Evolutionary conservation across 2,113 vertebrate species (phyloP).

Genomic region (Microcebus griseorufus): DNA sequence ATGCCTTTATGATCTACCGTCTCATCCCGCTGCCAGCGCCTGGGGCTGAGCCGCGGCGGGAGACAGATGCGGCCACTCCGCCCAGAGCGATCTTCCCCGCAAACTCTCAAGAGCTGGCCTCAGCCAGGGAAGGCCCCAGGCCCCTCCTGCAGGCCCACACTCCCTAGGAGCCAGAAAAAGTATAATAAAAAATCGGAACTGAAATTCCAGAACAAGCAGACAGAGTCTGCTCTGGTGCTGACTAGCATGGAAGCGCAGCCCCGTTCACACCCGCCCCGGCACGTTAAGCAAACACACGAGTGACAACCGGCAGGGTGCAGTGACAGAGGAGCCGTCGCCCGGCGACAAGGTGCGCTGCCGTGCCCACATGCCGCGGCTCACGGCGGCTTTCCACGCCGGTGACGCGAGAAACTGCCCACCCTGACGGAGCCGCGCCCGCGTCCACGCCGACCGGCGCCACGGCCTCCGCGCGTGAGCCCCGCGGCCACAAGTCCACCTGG

Average conservation of each 20-base stretch:
- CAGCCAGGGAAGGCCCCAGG: neutral
- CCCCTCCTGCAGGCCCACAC: neutral
- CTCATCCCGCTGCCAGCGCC: neutral
- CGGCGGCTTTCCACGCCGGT: slow-evolving; percentile 69
- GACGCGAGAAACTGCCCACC: slow-evolving; percentile 74
- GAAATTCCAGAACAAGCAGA: slow-evolving; percentile 62
- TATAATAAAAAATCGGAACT: slow-evolving; percentile 26
- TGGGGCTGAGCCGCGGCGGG: neutral
- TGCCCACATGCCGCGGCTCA: slow-evolving; percentile 55
- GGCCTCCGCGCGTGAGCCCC: slow-evolving; percentile 72
- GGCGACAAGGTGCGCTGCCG: slow-evolving; percentile 52
- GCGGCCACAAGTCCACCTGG: slow-evolving; percentile 71
- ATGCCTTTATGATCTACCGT: neutral
- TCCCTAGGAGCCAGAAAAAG: slow-evolving; percentile 1
- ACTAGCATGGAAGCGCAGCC: slow-evolving; percentile 58
- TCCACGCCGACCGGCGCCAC: slow-evolving; percentile 51
- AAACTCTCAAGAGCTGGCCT: neutral
- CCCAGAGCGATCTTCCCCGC: neutral
- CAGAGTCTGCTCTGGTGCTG: slow-evolving; percentile 58
- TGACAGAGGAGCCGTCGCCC: slow-evolving; percentile 68
- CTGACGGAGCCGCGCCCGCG: slow-evolving; percentile 28
- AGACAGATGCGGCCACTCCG: neutral
- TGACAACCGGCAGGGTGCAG: slow-evolving; percentile 64
- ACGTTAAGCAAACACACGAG: slow-evolving; percentile 73
- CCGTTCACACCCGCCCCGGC: neutral